Evolutionary conservation across 2,797 vertebrate species (phyloP).

Genomic region (Acanthornis magna): DNA sequence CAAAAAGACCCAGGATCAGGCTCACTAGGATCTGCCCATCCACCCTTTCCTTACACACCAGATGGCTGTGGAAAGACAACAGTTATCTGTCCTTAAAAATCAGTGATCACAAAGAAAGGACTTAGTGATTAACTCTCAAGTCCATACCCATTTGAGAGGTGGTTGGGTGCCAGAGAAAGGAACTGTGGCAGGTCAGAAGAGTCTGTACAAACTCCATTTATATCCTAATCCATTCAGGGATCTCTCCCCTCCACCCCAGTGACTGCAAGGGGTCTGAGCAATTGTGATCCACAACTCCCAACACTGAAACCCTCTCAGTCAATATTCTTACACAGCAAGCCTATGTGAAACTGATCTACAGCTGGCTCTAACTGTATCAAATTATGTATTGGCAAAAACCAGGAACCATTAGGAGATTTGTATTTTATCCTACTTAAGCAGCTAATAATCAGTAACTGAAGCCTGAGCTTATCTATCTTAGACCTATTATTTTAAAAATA

Average conservation of each 20-base stretch:
- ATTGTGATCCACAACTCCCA: not conserved
- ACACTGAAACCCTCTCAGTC: not conserved
- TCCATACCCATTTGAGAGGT: not conserved
- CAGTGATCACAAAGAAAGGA: not conserved
- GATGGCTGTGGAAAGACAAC: not conserved
- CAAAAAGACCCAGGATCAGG: not conserved
- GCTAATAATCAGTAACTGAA: not conserved
- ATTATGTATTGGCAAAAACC: not conserved
- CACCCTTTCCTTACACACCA: constrained; percentile 5
- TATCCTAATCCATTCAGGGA: not conserved
- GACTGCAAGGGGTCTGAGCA: not conserved
- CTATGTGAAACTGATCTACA: not conserved
- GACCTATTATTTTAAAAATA: not conserved
- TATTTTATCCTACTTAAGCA: not conserved
- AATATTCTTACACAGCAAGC: not conserved
- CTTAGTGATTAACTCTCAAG: not conserved
- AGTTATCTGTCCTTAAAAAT: constrained; percentile 15
- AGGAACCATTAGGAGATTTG: not conserved
- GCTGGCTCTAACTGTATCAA: not conserved
- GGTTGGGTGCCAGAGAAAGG: not conserved
- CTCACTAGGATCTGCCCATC: not conserved
- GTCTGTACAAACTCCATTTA: not conserved
- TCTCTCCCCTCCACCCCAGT: not conserved
- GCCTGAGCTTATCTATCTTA: not conserved
- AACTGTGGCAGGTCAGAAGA: not conserved